A percentile compares a stretch with the other conserved stretches of the same genome.
phyloP scores from a whole-genome alignment of 2,797 vertebrate genomes.

The Halcyon smyrnensis region DNA sequence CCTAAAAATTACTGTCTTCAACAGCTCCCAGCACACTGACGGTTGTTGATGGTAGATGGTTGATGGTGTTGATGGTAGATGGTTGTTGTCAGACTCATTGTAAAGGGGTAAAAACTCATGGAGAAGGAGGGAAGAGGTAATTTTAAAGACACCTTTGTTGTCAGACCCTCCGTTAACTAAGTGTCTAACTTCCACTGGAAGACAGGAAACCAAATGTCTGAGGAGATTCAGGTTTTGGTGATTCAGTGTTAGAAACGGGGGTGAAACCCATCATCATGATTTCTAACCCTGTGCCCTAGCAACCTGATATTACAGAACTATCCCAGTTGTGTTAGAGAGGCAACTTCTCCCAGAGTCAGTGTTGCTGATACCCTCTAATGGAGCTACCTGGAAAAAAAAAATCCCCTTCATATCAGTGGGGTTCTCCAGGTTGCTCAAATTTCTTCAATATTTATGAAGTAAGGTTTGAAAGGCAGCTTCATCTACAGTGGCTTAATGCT shows the following conservation, averaged over 20 bases:
- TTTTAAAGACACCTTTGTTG: background rate
- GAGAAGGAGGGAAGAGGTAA: background rate
- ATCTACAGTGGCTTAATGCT: background rate
- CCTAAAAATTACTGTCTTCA: background rate
- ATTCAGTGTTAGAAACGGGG: background rate
- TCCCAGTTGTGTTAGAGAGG: background rate
- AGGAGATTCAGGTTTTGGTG: background rate
- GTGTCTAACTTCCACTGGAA: background rate
- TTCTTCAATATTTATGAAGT: background rate
- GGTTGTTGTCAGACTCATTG: background rate
- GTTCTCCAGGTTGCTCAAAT: background rate
- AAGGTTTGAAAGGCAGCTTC: background rate
- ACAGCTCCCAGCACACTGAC: background rate
- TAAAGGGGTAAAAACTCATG: background rate
- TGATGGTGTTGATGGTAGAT: background rate
- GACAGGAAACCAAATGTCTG: background rate
- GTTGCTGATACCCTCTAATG: background rate
- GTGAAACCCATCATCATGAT: background rate
- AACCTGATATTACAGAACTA: background rate
- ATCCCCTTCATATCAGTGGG: background rate
- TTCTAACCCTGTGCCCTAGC: background rate
- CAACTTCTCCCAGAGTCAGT: background rate
- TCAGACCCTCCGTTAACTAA: background rate
- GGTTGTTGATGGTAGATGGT: background rate
- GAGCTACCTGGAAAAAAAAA: background rate